A percentile compares a stretch with the other conserved stretches of the same genome.
Conservation (phyloP, 2,888 invertebrate genomes). For the Drosophila dives region DNA sequence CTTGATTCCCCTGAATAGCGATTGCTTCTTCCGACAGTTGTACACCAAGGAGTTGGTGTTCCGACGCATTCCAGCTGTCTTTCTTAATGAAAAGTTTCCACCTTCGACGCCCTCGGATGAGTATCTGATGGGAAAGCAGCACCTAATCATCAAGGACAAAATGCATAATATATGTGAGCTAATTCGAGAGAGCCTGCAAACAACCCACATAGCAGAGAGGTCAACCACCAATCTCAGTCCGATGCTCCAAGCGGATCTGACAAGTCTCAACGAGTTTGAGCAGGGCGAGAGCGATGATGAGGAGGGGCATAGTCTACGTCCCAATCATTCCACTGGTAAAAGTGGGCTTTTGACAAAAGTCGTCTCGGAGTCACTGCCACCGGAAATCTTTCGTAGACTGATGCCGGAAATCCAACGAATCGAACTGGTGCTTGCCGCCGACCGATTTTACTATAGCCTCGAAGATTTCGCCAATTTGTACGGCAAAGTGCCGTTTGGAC, state of each 20-base stretch:
- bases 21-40: constrained; percentile 25
- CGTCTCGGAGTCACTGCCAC: constrained; percentile 13
- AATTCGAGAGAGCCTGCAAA: constrained; percentile 24
- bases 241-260: not conserved
- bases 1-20: too few relatives aligned
- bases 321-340: not conserved
- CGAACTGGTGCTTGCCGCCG: constrained; percentile 72
- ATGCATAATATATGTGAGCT: constrained; percentile 49
- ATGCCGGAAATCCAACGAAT: constrained; percentile 81
- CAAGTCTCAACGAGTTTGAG: not conserved
- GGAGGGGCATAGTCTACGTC: not conserved
- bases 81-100: constrained; percentile 79
- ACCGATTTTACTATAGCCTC: constrained; percentile 71
- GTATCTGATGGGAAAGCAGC: constrained; percentile 76
- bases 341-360: fast-evolving
- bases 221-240: not conserved
- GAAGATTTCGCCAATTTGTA: constrained; percentile 61
- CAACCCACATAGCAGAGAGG: not conserved
- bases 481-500: constrained; percentile 47
- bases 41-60: constrained; percentile 67
- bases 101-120: constrained; percentile 74
- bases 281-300: constrained; percentile 10
- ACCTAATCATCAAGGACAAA: constrained; percentile 73
- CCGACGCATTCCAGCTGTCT: constrained; percentile 63
- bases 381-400: constrained; percentile 58